These are phyloP conservation scores for Camponotus fellah DNA, from an alignment of 2,888 invertebrate genomes.

Conservation along the genomic window DNA sequence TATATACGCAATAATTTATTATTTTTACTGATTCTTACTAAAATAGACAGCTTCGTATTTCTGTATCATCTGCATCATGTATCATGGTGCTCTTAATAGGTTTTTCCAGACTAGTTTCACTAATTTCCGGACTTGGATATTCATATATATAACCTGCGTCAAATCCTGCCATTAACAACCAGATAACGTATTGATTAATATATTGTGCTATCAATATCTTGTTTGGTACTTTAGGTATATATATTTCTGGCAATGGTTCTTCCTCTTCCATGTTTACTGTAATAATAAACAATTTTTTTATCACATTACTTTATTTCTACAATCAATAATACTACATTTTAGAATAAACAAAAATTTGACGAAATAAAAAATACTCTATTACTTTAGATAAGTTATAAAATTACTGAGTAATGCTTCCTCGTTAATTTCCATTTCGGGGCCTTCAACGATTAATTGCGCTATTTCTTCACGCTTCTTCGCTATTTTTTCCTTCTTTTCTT, in stretches of 20 bases:
- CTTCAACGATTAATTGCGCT: slow-evolving; percentile 87
- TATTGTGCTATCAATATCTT: slow-evolving; percentile 88
- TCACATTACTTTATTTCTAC: background rate
- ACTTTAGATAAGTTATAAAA: slow-evolving; percentile 7
- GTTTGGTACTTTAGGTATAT: slow-evolving; percentile 88
- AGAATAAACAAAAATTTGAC: background rate
- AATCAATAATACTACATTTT: background rate
- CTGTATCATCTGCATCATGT: slow-evolving; percentile 87
- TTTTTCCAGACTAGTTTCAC: slow-evolving; percentile 83
- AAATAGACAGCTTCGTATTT: slow-evolving; percentile 87
- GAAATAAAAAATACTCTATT: background rate
- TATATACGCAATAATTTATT: background rate
- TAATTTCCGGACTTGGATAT: slow-evolving; percentile 80
- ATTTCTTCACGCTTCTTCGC: slow-evolving; percentile 88
- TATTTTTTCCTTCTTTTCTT: slow-evolving; percentile 87
- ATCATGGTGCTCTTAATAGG: slow-evolving; percentile 87
- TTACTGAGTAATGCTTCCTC: slow-evolving; percentile 89
- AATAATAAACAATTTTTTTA: slow-evolving; percentile 44
- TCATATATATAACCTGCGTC: slow-evolving; percentile 91
- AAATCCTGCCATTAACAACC: slow-evolving; percentile 89
- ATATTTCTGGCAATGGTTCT: slow-evolving; percentile 86
- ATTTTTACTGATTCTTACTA: slow-evolving; percentile 84
- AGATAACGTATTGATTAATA: slow-evolving; percentile 87
- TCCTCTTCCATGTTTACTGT: slow-evolving; percentile 88
- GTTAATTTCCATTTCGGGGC: slow-evolving; percentile 89